Percentiles rank a stretch among this genome's conserved stretches.
Conservation (phyloP, 1,140 invertebrate genomes). For the Nomia melanderi region DNA sequence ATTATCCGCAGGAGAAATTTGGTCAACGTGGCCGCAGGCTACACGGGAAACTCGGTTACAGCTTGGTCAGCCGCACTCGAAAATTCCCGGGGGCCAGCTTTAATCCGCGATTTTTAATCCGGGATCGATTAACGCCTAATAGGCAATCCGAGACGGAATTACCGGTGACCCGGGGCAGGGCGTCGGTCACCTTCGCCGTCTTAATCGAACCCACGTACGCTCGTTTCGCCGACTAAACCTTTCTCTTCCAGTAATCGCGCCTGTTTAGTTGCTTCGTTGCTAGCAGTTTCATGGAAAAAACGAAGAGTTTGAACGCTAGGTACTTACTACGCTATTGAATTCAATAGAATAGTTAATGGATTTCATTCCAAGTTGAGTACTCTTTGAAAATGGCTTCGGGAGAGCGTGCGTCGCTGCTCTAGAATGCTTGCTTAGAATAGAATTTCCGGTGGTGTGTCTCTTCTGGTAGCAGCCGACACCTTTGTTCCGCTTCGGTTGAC, state of each 20-base stretch:
- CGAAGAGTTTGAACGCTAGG: too few species aligned
- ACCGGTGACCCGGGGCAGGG: slow-evolving; percentile 2
- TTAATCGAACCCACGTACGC: background rate
- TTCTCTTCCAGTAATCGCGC: background rate
- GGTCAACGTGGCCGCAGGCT: slow-evolving; percentile 73
- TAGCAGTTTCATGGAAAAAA: too few species aligned
- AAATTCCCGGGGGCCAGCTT: slow-evolving; percentile 71
- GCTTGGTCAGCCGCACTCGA: slow-evolving; percentile 70
- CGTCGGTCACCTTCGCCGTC: background rate
- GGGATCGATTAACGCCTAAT: slow-evolving; percentile 68
- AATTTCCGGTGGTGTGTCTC: background rate
- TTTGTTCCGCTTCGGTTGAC: background rate
- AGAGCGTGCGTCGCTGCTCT: too few species aligned
- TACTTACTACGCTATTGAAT: too few species aligned
- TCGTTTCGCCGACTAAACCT: background rate
- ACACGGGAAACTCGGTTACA: slow-evolving; percentile 74
- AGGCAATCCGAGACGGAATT: slow-evolving; percentile 65
- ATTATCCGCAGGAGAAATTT: slow-evolving; percentile 78
- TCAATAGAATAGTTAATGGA: too few species aligned
- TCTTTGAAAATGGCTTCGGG: too few species aligned
- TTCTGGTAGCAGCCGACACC: background rate
- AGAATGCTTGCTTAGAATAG: too few species aligned
- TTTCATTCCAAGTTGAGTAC: too few species aligned
- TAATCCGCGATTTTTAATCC: slow-evolving; percentile 76
- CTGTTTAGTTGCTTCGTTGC: background rate